Evolutionary conservation across 2,113 vertebrate genomes (phyloP), one percentile per base, ranked within the genome.

Genomic region (Microtus montanus): DNA sequence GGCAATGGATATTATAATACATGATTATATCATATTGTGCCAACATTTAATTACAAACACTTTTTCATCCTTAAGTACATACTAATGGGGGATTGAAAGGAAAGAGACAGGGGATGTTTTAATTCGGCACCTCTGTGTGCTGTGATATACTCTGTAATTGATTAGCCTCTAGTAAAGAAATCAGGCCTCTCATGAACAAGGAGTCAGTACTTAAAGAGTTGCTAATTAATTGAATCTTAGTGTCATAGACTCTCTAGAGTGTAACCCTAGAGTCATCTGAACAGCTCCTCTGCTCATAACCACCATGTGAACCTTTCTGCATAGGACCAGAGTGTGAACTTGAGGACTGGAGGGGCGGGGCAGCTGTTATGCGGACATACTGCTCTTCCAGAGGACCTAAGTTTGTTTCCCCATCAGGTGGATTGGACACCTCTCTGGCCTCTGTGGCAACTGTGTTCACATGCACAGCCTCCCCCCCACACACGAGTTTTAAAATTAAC

Each of bases 211-310:
- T 74, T 49, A 71, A 79, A 58, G 71, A 79, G 3, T 41, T 93
- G 44, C 88, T 87, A 88, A 74, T 74, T 74, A 88, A 44, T 79
- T 87, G 35, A 82, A 75, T 61, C 66, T 95, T 68, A 70, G 58
- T 87, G 58, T 87, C 6, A 33, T 85, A 49, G 66, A 92, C 26
- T 89, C 49, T 82, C 66, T 89, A 78, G 44, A 63, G 38, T 95
- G 13, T 84, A 33, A 85, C 35, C 17, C 66, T 77, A 89, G 61
- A n/a, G 73, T 91, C 19, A 66, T 70, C 41, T 33, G 14, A 52
- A 20, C 92, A 38, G 79, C 58, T 88, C n/a, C 64, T 86, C 10
- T 91, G 19, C 41, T 71, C 24, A 22, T 63, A 80, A 71, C 84
- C 73, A 22, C 44, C 80, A 82, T 89, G 35, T 38, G 26, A 19